Percentiles rank a stretch among this genome's conserved stretches.
These are phyloP conservation scores for Kuschelorhynchus macadamiae DNA, from an alignment of 2,888 invertebrate species.

Conservation along the genomic window DNA sequence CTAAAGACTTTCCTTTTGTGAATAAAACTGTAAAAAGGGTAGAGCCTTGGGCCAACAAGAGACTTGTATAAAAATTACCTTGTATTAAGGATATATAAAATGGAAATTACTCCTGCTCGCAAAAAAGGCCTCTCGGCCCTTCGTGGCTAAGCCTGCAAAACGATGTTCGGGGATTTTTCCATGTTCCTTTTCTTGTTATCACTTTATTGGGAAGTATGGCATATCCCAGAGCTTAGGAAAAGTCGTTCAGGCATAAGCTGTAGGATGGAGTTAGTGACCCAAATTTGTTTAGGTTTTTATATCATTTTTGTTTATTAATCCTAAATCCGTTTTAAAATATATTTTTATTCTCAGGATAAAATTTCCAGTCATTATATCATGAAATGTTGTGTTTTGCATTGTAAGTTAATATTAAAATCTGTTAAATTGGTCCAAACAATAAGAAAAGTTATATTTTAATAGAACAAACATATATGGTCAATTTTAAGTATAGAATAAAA, in stretches of 20 bases:
- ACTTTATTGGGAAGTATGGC: constrained; percentile 37
- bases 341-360: too few species aligned
- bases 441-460: too few species aligned
- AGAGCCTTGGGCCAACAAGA: constrained; percentile 3
- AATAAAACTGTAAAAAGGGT: neutral
- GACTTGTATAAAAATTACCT: constrained; percentile 48
- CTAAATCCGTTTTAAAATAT: too few species aligned
- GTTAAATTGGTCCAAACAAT: neutral
- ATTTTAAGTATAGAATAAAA: too few species aligned
- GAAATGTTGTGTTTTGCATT: neutral
- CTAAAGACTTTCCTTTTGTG: neutral
- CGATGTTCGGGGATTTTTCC: constrained; percentile 32
- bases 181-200: constrained; percentile 37
- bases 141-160: constrained; percentile 36
- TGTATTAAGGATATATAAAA: constrained; percentile 39
- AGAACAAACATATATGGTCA: too few species aligned
- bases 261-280: constrained; percentile 6
- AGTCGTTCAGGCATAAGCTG: constrained; percentile 9
- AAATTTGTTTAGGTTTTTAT: constrained; percentile 14
- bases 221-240: constrained; percentile 18
- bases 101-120: constrained; percentile 37
- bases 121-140: constrained; percentile 12
- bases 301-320: too few species aligned
- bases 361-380: neutral
- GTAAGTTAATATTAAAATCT: neutral